Base-by-base conservation (phyloP, 2,888 invertebrate genomes). In the Eupithecia vulgata region DNA sequence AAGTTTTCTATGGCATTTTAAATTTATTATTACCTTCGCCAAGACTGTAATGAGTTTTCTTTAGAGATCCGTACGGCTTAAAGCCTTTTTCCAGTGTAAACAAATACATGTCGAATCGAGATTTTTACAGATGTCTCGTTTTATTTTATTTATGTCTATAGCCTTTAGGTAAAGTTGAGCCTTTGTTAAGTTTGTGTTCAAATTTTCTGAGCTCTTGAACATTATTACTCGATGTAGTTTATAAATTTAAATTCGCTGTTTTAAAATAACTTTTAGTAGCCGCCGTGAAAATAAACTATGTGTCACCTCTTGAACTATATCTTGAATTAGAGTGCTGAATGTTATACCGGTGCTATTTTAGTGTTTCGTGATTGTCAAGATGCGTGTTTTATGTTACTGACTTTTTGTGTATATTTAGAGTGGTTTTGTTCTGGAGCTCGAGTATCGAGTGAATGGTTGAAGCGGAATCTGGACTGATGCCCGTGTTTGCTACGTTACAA, bases 151-250 rank as follows among this genome's bases (percentile, higher is more conserved):
- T 76, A 78, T 83, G 79, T 84, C 82, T 83, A 78, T 82, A 86
- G 84, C 81, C 83, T 84, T 82, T 83, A 84, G 83, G 80, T 85
- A 84, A 85, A 81, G 83, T 86, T 87, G 84, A 86, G 82, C 84
- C 86, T 86, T 86, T 83, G 81, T 87, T 87, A 86, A 81, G 87
- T 88, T 87, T 88, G 83, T 80, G 84, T 88, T 89, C 85, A 83
- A 79, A 81, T 86, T 85, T 85, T 84, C 70, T 75, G 86, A 87
- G 88, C 87, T 88, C 85, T 83, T 83, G 82, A 85, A 84, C 84
- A 86, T 83, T 79, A 76, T 85, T 82, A 82, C 81, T 80, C 78
- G 48, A 57, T 73, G 61, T 25, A 57, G 57, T 13, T 57, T 67
- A 62, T 48, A 30, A n/a, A 35, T 71, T 67, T 12, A 76, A 71